phyloP scores from a whole-genome alignment of 1,140 invertebrate genomes.

The Medauroidea extradentata region DNA sequence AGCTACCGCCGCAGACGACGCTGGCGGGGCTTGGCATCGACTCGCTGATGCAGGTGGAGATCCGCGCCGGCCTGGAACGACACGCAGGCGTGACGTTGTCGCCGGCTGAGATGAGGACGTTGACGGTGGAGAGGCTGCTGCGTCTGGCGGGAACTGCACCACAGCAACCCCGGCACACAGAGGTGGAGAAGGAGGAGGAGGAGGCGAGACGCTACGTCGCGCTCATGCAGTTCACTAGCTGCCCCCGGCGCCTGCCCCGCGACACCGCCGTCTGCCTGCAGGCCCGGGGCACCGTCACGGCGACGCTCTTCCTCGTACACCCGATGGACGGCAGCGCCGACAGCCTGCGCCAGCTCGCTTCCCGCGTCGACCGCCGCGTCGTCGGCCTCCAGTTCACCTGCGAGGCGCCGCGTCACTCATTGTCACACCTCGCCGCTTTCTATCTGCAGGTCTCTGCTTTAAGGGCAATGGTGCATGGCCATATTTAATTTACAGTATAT shows the following conservation, averaged over 20 bases:
- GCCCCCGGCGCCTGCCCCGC: neutral
- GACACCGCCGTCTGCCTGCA: neutral
- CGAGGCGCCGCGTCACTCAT: constrained; percentile 44
- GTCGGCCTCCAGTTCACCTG: constrained; percentile 55
- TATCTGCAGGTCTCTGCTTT: constrained; percentile 52
- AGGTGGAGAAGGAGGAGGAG: neutral
- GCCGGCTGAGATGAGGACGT: constrained; percentile 50
- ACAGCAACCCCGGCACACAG: no score
- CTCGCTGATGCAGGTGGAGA: constrained; percentile 60
- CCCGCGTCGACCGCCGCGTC: constrained; percentile 44
- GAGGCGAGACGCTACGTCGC: no score
- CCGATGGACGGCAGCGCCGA: constrained; percentile 54
- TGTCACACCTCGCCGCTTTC: constrained; percentile 47
- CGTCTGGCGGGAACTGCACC: no score
- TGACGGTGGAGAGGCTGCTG: neutral
- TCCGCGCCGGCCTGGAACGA: constrained; percentile 56
- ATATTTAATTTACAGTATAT: no score
- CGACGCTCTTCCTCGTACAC: constrained; percentile 49
- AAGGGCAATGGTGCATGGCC: no score
- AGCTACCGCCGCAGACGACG: constrained; percentile 46
- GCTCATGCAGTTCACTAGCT: neutral
- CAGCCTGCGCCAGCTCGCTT: constrained; percentile 40
- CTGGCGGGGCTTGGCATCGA: constrained; percentile 60
- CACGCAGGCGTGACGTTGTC: constrained; percentile 51
- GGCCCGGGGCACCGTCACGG: no score